A percentile compares a stretch with the other conserved stretches of the same genome.
Conservation (phyloP, 53 echinoderm and acorn worm genomes). For the Zoroaster sp. region DNA sequence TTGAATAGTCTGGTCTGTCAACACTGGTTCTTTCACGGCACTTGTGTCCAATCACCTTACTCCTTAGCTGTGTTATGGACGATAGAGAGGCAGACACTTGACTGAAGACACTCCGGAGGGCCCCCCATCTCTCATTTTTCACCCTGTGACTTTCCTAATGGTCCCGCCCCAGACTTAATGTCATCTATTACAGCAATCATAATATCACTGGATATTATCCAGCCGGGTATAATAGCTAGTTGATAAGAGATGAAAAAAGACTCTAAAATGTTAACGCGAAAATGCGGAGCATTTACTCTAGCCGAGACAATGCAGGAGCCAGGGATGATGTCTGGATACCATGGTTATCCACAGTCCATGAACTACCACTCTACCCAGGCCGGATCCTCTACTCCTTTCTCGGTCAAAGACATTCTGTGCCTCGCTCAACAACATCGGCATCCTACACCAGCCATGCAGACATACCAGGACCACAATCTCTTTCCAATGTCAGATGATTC, state of each 20-base stretch:
- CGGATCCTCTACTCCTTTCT: conserved; percentile 70
- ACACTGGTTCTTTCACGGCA: conserved; percentile 47
- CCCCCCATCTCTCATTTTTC: conserved; percentile 2
- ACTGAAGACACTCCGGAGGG: conserved; percentile 31
- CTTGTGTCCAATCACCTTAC: conserved; percentile 46
- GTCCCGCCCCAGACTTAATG: conserved; percentile 26
- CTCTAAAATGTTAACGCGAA: conserved; percentile 45
- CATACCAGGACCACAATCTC: conserved; percentile 31
- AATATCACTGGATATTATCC: conserved; percentile 35
- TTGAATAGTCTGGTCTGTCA: conserved; percentile 73
- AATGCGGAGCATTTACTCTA: conserved; percentile 43
- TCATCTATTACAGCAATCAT: conserved; percentile 32
- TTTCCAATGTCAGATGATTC: conserved; percentile 33
- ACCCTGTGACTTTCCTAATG: conserved; percentile 31
- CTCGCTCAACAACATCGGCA: conserved; percentile 52
- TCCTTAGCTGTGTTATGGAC: neutral
- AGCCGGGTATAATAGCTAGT: conserved; percentile 33
- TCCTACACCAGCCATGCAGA: conserved; percentile 18
- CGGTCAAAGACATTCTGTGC: conserved; percentile 74
- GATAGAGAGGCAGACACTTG: conserved; percentile 38
- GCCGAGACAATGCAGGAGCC: conserved; percentile 34
- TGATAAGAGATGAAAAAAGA: conserved; percentile 30
- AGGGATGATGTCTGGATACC: conserved; percentile 23
- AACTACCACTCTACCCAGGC: conserved; percentile 36
- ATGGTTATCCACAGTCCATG: conserved; percentile 34